Percentiles rank a stretch among this genome's conserved stretches.
Conservation (phyloP, 2,888 invertebrate genomes). For the Myopa testacea region DNA sequence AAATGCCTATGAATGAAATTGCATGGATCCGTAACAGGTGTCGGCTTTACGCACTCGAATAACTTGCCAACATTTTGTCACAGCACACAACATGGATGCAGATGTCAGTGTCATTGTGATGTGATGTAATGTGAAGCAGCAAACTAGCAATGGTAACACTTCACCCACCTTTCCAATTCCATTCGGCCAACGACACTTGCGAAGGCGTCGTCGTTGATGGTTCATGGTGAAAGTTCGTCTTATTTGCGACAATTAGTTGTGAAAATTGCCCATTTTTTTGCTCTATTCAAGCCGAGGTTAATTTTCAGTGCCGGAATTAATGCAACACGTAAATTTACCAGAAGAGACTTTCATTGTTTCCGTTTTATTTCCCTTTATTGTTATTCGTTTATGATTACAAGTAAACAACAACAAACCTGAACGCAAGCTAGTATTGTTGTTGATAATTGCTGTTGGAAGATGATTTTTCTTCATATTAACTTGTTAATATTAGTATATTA, state of each 20-base stretch:
- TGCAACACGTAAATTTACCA: slow-evolving; percentile 15
- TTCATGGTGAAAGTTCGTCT: neutral
- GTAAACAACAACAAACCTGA: neutral
- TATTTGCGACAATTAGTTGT: neutral
- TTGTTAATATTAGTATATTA: no score
- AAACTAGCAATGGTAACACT: neutral
- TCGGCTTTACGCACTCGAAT: neutral
- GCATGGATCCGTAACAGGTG: neutral
- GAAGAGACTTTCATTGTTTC: slow-evolving; percentile 5
- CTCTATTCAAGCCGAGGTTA: neutral
- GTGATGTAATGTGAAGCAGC: neutral
- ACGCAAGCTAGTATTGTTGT: neutral
- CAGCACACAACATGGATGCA: neutral
- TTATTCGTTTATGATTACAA: neutral
- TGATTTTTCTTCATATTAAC: no score
- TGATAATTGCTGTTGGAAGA: no score
- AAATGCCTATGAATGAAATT: no score
- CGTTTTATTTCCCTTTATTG: slow-evolving; percentile 11
- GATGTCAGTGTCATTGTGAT: slow-evolving; percentile 2
- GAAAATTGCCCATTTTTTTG: neutral
- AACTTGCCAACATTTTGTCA: neutral
- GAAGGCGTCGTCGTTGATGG: slow-evolving; percentile 5
- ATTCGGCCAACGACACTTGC: neutral
- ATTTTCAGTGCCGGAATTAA: slow-evolving; percentile 23
- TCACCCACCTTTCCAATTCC: neutral